Evolutionary conservation across 2,797 vertebrate species (phyloP).

Genomic region (Crypturellus tataupa): DNA sequence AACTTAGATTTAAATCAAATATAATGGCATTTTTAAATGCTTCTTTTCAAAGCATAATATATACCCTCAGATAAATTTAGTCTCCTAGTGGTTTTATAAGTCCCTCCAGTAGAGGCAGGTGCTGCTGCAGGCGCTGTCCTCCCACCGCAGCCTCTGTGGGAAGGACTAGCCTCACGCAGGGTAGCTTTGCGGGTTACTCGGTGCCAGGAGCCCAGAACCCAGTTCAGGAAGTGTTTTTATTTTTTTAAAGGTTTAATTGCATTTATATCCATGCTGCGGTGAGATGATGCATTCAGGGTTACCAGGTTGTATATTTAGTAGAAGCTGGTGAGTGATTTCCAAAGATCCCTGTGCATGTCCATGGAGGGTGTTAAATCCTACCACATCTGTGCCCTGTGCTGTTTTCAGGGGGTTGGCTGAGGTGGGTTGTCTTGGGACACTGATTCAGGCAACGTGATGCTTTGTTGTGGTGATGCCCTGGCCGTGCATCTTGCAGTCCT

Average conservation of each 20-base stretch:
- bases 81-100: slow-evolving; percentile 50
- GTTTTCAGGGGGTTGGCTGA: not conserved
- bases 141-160: slow-evolving; percentile 5
- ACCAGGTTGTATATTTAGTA: rapidly evolving
- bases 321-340: not conserved
- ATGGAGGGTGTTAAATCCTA: rapidly evolving
- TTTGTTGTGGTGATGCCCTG: not conserved
- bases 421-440: not conserved
- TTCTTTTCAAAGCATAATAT: slow-evolving; percentile 10
- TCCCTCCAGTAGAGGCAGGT: not conserved
- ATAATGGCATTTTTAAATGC: slow-evolving; percentile 11
- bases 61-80: slow-evolving; percentile 29
- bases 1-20: slow-evolving; percentile 12
- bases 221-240: not conserved
- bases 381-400: rapidly evolving
- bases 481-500: not conserved
- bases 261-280: not conserved
- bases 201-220: not conserved
- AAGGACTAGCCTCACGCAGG: not conserved
- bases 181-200: not conserved
- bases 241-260: not conserved
- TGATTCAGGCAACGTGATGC: not conserved
- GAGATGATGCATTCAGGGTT: not conserved
- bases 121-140: slow-evolving; percentile 21
- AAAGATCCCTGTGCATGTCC: not conserved